phyloP scores from a whole-genome alignment of 1,140 invertebrate genomes.

The Drosophila azteca region DNA sequence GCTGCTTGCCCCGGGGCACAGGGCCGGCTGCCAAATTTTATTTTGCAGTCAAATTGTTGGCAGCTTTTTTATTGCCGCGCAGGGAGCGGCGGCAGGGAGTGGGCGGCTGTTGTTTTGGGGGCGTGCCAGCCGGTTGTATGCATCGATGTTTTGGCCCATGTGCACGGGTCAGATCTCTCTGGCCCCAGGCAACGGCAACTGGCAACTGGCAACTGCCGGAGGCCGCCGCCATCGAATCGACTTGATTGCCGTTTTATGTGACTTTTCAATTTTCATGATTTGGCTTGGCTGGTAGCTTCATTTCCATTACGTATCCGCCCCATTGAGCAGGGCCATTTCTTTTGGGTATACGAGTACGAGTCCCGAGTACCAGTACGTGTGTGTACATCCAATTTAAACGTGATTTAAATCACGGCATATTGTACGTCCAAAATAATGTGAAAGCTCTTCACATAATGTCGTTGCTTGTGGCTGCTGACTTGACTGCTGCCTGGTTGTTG shows the following conservation, averaged over 20 bases:
- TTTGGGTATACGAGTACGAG: not conserved
- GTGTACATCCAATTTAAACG: not conserved
- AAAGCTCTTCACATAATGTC: too few relatives aligned
- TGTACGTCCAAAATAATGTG: too few relatives aligned
- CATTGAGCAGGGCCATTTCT: conserved; percentile 26
- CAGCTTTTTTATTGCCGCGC: conserved; percentile 47
- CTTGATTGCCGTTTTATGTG: conserved; percentile 42
- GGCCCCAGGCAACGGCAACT: conserved; percentile 3
- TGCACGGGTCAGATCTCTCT: conserved; percentile 30
- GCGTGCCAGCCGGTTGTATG: conserved; percentile 24
- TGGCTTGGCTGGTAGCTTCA: conserved; percentile 5
- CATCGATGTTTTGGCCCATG: conserved; percentile 30
- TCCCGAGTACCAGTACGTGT: not conserved
- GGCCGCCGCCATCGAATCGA: conserved; percentile 14
- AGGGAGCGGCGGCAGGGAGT: conserved; percentile 1
- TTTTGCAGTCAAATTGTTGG: conserved; percentile 78
- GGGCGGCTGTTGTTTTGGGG: conserved; percentile 3
- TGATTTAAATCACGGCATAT: not conserved
- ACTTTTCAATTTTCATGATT: conserved; percentile 44
- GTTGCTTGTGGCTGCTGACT: too few relatives aligned
- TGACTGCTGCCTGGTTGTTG: too few relatives aligned
- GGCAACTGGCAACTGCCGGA: too few relatives aligned
- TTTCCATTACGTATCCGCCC: conserved; percentile 29
- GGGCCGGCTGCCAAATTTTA: conserved; percentile 72
- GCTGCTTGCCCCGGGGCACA: conserved; percentile 30